These are phyloP conservation scores for Diadophis punctatus DNA, from an alignment of 2,113 vertebrate genomes.

Conservation along the genomic window DNA sequence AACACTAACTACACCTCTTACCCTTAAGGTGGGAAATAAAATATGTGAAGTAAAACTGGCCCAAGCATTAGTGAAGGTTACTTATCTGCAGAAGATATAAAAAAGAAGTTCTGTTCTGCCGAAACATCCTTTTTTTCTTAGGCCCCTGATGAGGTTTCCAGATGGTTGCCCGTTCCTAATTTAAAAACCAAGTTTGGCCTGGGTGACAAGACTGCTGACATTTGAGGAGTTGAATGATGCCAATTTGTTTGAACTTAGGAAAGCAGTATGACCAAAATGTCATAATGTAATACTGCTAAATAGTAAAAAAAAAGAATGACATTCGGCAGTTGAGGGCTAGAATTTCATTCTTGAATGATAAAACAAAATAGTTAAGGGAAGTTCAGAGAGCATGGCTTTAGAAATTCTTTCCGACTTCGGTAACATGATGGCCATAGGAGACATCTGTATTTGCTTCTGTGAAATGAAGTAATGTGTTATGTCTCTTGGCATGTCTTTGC, in stretches of 20 bases:
- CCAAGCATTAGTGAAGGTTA: constrained; percentile 27
- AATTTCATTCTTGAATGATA: constrained; percentile 47
- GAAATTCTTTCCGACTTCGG: neutral
- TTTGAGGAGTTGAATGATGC: constrained; percentile 62
- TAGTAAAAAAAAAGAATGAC: constrained; percentile 58
- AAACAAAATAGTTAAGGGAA: neutral
- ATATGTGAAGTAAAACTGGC: neutral
- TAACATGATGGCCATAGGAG: neutral
- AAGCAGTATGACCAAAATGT: constrained; percentile 54
- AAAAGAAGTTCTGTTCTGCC: constrained; percentile 10
- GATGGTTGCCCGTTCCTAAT: constrained; percentile 52
- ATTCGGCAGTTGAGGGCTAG: constrained; percentile 49
- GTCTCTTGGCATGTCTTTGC: neutral
- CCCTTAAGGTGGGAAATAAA: neutral
- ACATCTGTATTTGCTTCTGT: neutral
- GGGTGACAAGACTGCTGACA: constrained; percentile 52
- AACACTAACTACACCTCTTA: neutral
- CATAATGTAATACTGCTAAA: constrained; percentile 43
- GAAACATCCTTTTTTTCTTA: constrained; percentile 28
- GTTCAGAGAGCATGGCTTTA: neutral
- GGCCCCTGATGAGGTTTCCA: constrained; percentile 56
- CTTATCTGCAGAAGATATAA: constrained; percentile 37
- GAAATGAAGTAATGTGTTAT: neutral
- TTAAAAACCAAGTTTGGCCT: constrained; percentile 51
- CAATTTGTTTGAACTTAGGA: constrained; percentile 67